Percentiles rank a stretch among this genome's conserved stretches.
phyloP scores from a whole-genome alignment of 2,113 vertebrate genomes.

The Hydrochoerus hydrochaeris region DNA sequence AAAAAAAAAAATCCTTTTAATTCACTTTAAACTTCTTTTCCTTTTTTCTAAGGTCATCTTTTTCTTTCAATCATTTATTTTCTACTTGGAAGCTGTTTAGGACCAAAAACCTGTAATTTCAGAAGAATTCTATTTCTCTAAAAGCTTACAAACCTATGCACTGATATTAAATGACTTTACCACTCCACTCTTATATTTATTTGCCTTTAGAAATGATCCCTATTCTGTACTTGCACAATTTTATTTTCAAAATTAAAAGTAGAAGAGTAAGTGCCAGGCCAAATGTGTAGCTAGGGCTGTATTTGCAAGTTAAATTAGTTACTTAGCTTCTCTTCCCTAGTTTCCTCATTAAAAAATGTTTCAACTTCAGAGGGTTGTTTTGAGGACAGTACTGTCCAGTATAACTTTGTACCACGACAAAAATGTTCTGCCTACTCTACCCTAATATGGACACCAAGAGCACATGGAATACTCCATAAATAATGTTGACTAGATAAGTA shows the following conservation, averaged over 20 bases:
- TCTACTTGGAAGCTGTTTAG: not conserved
- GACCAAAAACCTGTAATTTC: not conserved
- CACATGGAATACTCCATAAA: not conserved
- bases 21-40: constrained; percentile 13
- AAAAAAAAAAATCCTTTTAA: not conserved
- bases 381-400: not conserved
- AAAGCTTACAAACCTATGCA: not conserved
- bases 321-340: not conserved
- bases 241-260: constrained; percentile 33
- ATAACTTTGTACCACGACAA: not conserved
- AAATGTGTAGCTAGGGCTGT: not conserved
- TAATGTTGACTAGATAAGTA: not conserved
- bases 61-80: not conserved
- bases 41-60: constrained; percentile 29
- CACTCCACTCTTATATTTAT: not conserved
- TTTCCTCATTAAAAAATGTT: not conserved
- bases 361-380: not conserved
- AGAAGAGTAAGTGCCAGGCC: not conserved
- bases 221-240: not conserved
- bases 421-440: not conserved
- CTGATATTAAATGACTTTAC: not conserved
- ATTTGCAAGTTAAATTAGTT: constrained; percentile 6
- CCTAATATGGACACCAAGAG: not conserved
- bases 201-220: not conserved
- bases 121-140: not conserved